These are phyloP conservation scores for Galleria mellonella DNA, from an alignment of 1,140 invertebrate genomes.

Conservation along the genomic window DNA sequence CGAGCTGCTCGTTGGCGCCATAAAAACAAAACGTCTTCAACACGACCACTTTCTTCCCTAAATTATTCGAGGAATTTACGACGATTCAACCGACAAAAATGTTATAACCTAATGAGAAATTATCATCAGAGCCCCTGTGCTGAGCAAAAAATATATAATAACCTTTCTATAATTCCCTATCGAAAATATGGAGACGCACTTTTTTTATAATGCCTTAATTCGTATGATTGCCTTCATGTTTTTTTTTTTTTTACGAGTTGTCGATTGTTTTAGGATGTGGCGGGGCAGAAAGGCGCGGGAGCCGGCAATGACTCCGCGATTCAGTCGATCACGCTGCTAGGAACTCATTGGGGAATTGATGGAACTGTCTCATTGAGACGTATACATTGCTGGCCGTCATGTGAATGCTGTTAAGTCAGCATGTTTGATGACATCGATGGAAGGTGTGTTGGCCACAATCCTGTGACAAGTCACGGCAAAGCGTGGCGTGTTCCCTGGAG, in stretches of 20 bases:
- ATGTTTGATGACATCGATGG: constrained; percentile 36
- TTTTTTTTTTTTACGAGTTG: constrained; percentile 44
- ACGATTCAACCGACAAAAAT: constrained; percentile 68
- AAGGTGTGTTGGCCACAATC: constrained; percentile 9
- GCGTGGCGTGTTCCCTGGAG: constrained; percentile 36
- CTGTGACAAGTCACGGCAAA: constrained; percentile 16
- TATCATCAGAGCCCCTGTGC: constrained; percentile 56
- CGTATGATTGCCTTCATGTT: constrained; percentile 57
- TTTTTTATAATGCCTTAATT: constrained; percentile 55
- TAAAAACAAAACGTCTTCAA: constrained; percentile 67
- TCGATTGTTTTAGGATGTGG: constrained; percentile 58
- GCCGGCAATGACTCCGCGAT: constrained; percentile 49
- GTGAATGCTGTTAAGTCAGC: constrained; percentile 24
- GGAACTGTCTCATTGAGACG: constrained; percentile 8
- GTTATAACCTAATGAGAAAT: constrained; percentile 73
- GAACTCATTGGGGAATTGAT: constrained; percentile 15
- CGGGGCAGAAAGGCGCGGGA: constrained; percentile 34
- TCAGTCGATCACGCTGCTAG: constrained; percentile 22
- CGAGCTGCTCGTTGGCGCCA: constrained; percentile 63
- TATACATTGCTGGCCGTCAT: constrained; percentile 30
- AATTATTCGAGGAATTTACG: constrained; percentile 72
- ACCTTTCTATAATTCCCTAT: constrained; percentile 9
- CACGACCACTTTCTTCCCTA: constrained; percentile 70
- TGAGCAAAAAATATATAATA: constrained; percentile 55
- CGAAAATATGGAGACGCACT: constrained; percentile 27